phyloP scores from a whole-genome alignment of 1,140 invertebrate genomes.

The Macrosteles quadrilineatus region DNA sequence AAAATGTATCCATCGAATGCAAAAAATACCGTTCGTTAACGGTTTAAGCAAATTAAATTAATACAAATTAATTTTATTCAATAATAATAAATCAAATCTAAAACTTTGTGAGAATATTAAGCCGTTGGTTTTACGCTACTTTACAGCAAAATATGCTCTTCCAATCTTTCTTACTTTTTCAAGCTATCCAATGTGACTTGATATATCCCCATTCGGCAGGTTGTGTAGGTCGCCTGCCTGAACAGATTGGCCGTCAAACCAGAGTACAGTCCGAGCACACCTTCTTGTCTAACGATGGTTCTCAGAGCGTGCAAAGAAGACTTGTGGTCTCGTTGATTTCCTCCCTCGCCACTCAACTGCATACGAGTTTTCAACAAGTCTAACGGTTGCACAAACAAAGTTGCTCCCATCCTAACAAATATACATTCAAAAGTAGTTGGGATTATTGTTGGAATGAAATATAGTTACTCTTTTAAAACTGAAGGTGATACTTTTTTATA shows the following conservation, averaged over 20 bases:
- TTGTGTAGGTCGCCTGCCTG: constrained; percentile 74
- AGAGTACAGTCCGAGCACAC: constrained; percentile 59
- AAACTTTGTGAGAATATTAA: no score
- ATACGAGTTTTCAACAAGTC: constrained; percentile 72
- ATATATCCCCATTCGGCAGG: constrained; percentile 68
- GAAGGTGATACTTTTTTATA: no score
- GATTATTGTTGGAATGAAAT: no score
- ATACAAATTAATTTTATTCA: no score
- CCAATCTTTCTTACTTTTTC: constrained; percentile 39
- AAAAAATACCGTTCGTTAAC: no score
- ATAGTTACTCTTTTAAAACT: no score
- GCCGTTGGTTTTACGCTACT: no score
- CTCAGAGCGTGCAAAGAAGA: constrained; percentile 56
- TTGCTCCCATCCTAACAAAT: constrained; percentile 62
- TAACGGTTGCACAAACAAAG: constrained; percentile 66
- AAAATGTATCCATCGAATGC: no score
- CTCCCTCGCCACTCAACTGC: constrained; percentile 64
- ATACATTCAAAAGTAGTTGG: no score
- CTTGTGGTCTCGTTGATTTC: constrained; percentile 53
- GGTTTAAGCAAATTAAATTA: no score
- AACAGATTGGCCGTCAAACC: constrained; percentile 65
- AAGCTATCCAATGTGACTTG: constrained; percentile 62
- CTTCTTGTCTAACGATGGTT: constrained; percentile 61
- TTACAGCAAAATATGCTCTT: no score
- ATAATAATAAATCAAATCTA: no score